Evolutionary conservation across 2,113 vertebrate genomes (phyloP), one percentile per base, ranked within the genome.

Genomic region (Lagopus leucura): DNA sequence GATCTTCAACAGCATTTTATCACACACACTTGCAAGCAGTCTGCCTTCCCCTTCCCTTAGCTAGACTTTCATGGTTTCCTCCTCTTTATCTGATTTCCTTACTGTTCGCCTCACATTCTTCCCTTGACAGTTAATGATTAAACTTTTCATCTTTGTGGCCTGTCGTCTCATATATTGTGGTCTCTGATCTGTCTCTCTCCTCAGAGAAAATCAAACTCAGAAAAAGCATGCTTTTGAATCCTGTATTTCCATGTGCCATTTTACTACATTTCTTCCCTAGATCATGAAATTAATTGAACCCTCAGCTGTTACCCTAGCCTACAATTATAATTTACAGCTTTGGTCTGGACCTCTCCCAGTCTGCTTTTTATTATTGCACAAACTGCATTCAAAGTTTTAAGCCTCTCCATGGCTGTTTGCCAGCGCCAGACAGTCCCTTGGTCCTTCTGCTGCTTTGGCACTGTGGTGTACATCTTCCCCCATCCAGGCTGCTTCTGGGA

Each of bases 401-500:
- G 27, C 22, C 19, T 92, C 2, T 0, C 42, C 36, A 55, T 89
- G 52, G 34, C 38, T 91, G 24, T 67, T 16, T 82, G 75, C 52
- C 57, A 60, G 40, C 48, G 7, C 13, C 32, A 66, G 89, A 66
- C 16, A 34, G 20, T 43, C n/a, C 64, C 70, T 66, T 63, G 19
- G 25, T 71, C 25, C 67, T 81, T 54, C 65, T 89, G 27, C 36
- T 84, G n/a, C 19, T 80, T 30, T 74, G 63, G 20, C 54, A 64
- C 1, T 21, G 36, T 48, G 28, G 11, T n/a, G 19, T 4, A 17
- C 12, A 8, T 13, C 30, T 82, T 27, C 4, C 3, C 16, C 3
- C 2, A 0, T 1, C 34, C 16, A 1, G 1, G 4, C 50, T 71
- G 42, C 25, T 54, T 47, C 27, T 10, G 1, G 2, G 30, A 52